Conservation (phyloP, 2,888 invertebrate species). For the Trachelus troglodyta region DNA sequence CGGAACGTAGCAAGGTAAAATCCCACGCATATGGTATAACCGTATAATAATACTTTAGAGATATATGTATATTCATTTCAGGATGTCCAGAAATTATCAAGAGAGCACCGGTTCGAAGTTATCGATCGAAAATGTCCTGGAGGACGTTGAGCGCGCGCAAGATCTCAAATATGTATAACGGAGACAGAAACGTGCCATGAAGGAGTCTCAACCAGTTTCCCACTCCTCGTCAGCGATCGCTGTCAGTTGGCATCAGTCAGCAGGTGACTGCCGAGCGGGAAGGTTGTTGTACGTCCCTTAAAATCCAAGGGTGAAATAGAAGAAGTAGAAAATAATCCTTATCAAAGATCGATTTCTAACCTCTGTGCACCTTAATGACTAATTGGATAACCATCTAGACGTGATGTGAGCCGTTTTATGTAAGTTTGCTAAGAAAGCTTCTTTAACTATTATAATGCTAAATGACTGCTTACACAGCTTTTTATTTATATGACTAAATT, state of each 20-base stretch:
- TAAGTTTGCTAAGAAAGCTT: background rate
- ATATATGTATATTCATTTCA: background rate
- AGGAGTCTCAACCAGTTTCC: background rate
- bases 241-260: background rate
- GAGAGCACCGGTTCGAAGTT: background rate
- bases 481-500: background rate
- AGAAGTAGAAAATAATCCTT: background rate
- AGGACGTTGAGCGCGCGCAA: background rate
- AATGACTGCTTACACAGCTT: background rate
- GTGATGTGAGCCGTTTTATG: slow-evolving; percentile 3
- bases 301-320: background rate
- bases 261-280: background rate
- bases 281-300: background rate
- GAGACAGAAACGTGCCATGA: background rate
- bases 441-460: background rate
- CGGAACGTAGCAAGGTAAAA: background rate
- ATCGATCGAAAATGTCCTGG: slow-evolving; percentile 2
- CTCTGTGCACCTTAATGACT: background rate
- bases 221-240: background rate
- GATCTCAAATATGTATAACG: background rate
- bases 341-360: background rate
- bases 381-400: background rate
- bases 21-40: background rate
- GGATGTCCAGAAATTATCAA: background rate
- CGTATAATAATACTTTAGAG: background rate